Conservation (phyloP, 2,888 invertebrate species). For the Nowickia ferox region DNA sequence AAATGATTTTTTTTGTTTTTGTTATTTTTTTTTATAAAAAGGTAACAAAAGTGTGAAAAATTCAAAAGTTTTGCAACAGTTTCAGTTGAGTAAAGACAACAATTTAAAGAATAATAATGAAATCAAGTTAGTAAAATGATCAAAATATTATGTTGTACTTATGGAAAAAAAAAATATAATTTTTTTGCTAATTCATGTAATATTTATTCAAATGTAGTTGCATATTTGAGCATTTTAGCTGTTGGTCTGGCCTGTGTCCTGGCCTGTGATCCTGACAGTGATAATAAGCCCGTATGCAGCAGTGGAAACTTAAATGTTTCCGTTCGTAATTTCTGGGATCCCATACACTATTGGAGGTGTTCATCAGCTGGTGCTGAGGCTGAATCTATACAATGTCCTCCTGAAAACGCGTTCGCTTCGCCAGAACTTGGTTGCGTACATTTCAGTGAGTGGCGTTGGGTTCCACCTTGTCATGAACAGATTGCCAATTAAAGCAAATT, state of each 20-base stretch:
- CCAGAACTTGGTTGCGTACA: constrained; percentile 32
- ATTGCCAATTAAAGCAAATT: too few species aligned
- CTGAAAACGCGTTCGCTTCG: constrained; percentile 33
- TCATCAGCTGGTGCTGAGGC: neutral
- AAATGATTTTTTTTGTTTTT: neutral
- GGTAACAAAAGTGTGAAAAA: neutral
- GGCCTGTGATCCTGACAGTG: constrained; percentile 55
- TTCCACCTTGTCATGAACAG: constrained; percentile 36
- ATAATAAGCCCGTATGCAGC: constrained; percentile 50
- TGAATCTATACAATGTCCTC: constrained; percentile 18
- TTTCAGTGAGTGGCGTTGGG: constrained; percentile 61
- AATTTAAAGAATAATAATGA: constrained; percentile 28
- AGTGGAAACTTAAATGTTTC: constrained; percentile 13
- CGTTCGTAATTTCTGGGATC: constrained; percentile 64
- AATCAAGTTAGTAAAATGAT: constrained; percentile 13
- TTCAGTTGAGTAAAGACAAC: neutral
- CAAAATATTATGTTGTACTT: neutral
- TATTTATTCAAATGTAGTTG: neutral
- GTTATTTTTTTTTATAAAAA: neutral
- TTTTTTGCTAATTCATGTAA: neutral
- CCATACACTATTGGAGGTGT: constrained; percentile 63
- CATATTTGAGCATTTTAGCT: constrained; percentile 42
- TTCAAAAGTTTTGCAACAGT: constrained; percentile 3
- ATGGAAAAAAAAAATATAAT: neutral
- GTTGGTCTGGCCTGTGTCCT: neutral